Percentiles rank a stretch among this genome's conserved stretches.
These are phyloP conservation scores for Lithobates sylvaticus DNA, from an alignment of 2,797 vertebrate species.

Conservation along the genomic window DNA sequence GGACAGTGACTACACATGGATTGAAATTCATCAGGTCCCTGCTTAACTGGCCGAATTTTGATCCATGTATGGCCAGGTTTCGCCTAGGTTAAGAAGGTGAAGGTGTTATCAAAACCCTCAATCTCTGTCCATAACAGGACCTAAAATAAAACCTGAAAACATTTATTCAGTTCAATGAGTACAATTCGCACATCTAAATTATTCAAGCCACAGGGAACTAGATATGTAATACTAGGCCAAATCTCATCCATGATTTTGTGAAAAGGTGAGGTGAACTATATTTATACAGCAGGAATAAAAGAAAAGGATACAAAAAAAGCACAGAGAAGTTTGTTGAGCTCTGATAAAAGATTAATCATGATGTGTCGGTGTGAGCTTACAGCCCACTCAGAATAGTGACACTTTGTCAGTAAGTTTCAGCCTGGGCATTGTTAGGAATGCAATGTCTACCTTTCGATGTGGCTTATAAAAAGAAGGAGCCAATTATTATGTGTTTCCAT, in stretches of 20 bases:
- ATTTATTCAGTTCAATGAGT: constrained; percentile 35
- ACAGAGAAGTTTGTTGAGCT: constrained; percentile 14
- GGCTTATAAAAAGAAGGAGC: constrained; percentile 40
- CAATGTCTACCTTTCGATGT: background rate
- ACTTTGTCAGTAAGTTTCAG: constrained; percentile 13
- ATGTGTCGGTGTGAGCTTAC: constrained; percentile 44
- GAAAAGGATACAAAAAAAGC: background rate
- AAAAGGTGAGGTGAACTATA: constrained; percentile 64
- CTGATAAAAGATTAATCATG: constrained; percentile 63
- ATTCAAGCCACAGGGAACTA: constrained; percentile 60
- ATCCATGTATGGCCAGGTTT: too few species aligned
- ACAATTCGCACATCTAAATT: constrained; percentile 53
- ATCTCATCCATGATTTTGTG: constrained; percentile 42
- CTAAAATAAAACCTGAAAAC: constrained; percentile 31
- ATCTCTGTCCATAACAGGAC: constrained; percentile 33
- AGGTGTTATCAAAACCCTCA: constrained; percentile 29
- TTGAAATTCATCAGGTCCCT: too few species aligned
- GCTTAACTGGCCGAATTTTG: too few species aligned
- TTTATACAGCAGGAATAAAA: constrained; percentile 10
- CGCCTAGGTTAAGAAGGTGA: background rate
- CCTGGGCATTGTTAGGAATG: constrained; percentile 24
- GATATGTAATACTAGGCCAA: constrained; percentile 46
- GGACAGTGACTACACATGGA: too few species aligned
- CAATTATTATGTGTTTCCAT: background rate
- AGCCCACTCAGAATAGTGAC: constrained; percentile 11